Evolutionary conservation across 2,113 vertebrate species (phyloP).

Genomic region (Silurus asotus): DNA sequence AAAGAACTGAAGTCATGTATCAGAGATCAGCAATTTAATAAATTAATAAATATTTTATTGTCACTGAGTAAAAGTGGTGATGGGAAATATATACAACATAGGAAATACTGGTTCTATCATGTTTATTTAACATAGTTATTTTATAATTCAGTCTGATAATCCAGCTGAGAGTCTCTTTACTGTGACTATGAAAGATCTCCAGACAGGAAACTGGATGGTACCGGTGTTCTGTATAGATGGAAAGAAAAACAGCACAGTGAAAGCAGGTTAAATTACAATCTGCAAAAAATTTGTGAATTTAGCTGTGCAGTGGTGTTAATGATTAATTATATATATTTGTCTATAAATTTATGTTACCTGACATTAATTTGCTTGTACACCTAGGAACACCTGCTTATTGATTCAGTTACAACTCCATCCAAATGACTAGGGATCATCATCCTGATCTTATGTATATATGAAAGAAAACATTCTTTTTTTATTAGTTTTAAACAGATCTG

Average conservation of each 20-base stretch:
- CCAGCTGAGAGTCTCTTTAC: conserved; percentile 41
- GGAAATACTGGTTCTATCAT: conserved; percentile 43
- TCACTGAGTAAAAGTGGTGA: not conserved
- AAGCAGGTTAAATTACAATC: not conserved
- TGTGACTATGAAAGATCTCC: conserved; percentile 26
- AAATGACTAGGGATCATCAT: no score
- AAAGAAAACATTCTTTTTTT: no score
- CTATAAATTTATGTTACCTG: not conserved
- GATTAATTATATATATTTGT: no score
- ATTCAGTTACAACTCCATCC: no score
- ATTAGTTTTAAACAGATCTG: no score
- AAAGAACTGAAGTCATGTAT: not conserved
- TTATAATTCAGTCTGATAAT: conserved; percentile 23
- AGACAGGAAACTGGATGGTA: not conserved
- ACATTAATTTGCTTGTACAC: no score
- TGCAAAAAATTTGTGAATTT: no score
- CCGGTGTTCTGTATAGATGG: conserved; percentile 25
- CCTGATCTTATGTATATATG: no score
- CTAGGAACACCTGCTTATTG: no score
- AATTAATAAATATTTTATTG: not conserved
- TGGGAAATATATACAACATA: conserved; percentile 10
- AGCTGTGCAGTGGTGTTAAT: no score
- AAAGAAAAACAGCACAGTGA: not conserved
- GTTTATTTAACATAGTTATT: accelerated
- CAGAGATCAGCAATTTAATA: not conserved